Base-by-base conservation (phyloP, 2,797 vertebrate species). In the Diplodus puntazzo region DNA sequence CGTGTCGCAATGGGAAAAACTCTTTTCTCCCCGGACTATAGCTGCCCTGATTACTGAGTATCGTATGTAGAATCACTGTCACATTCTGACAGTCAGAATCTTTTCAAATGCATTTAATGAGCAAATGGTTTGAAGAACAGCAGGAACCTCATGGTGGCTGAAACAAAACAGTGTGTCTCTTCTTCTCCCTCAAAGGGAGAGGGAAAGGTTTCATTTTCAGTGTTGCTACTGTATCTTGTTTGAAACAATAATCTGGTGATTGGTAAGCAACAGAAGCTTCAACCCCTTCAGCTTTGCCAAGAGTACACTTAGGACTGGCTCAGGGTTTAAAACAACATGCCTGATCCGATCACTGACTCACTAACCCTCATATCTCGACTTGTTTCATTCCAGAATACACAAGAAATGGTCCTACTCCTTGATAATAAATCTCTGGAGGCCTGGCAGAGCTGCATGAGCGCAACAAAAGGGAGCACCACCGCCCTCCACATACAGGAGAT, bases 351-450 rank as follows among this genome's bases (percentile, higher is more conserved):
- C 57, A 14, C 5, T 42, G 52, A 20, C 30, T 71, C 21, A 13
- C 6, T 14, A 50, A 45, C 45, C n/a, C 30, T 1, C 1, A 13
- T 27, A n/a, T 60, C 42, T 27, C 0, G 5, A 34, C 20, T 62
- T 66, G 42, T 49, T 73, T 13, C 2, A 11, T 3, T 54, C 55
- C 76, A 76, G 46, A 72, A 68, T 5, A 75, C 46, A 84, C 45
- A 75, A 49, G 10, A 53, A 73, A 34, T 59, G 3, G 16, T 39
- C 49, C 8, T 0, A 30, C 4, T 34, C 18, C 1, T 20, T 42
- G 18, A 63, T 54, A 67, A 63, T 30, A 64, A 25, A 67, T 20
- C 60, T 27, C 78, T 0, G 13, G 25, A 68, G 52, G 20, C 18
- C 60, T 11, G 2, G 50, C 11, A 9, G 61, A 58, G 66, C 25